Evolutionary conservation across 2,888 invertebrate species (phyloP).

Genomic region (Archaeoteleia sp.): DNA sequence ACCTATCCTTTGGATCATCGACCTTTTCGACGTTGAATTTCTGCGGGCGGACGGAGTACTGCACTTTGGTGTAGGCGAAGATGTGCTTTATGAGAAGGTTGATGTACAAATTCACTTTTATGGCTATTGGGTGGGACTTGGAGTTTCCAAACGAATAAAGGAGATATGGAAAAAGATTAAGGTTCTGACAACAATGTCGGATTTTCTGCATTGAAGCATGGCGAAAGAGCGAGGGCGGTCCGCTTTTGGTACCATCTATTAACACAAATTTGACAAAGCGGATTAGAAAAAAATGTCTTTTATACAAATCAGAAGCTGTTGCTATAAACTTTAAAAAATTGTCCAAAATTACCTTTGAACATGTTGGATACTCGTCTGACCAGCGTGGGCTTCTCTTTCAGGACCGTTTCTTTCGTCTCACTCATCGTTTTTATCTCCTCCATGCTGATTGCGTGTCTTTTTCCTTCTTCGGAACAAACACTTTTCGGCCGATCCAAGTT

Average conservation of each 20-base stretch:
- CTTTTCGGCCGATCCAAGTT: neutral
- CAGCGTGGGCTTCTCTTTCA: constrained; percentile 63
- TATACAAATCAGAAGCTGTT: no score
- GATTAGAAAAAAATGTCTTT: no score
- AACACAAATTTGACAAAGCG: constrained; percentile 42
- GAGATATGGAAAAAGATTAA: constrained; percentile 71
- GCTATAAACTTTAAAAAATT: neutral
- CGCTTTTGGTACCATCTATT: constrained; percentile 67
- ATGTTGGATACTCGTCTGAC: constrained; percentile 70
- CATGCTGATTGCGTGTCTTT: constrained; percentile 13
- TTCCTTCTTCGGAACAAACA: neutral
- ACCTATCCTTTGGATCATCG: constrained; percentile 1
- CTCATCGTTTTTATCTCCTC: constrained; percentile 29
- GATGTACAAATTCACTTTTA: constrained; percentile 65
- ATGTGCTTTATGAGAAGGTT: constrained; percentile 58
- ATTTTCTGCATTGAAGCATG: constrained; percentile 70
- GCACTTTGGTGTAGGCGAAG: constrained; percentile 59
- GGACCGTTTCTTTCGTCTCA: constrained; percentile 53
- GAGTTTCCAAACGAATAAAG: constrained; percentile 70
- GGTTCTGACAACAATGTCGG: constrained; percentile 72
- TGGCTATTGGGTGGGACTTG: constrained; percentile 66
- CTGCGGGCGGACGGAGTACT: constrained; percentile 39
- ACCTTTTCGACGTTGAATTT: neutral
- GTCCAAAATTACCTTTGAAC: constrained; percentile 69
- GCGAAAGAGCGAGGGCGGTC: constrained; percentile 66